Base-by-base conservation (phyloP, 2,797 vertebrate genomes). In the Gymnocypris eckloni region DNA sequence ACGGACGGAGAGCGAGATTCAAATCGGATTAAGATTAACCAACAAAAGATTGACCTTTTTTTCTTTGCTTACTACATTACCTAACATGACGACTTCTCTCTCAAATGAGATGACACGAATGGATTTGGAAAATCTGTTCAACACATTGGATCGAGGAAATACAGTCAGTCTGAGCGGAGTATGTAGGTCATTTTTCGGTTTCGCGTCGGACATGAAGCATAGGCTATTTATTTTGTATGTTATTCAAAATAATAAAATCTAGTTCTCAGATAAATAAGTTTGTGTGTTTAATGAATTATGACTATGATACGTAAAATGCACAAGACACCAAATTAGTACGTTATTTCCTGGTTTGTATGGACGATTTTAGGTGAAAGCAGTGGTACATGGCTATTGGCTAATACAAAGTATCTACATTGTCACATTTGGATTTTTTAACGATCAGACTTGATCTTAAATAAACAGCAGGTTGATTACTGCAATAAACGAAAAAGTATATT, bases 1-100 rank as follows among this genome's bases (percentile, higher is more conserved):
- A 90, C 85, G 87, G 71, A 41, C 66, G 84, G 28, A 59, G 92
- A 56, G 88, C 82, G 69, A 90, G 87, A 92, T 92, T 91, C 90
- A 92, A 93, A 95, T 92, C 94, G 91, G 93, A 94, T 95, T 95
- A 95, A 90, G 89, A 92, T 92, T 85, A 92, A 66, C 85, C 91
- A 86, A 92, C 92, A 92, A 93, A 94, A 92, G 91, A 91, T 84
- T 89, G 91, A 92, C 88, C 88, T 73, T 91, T 93, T 88, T 90
- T 82, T 59, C 91, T 95, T 93, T 94, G 92, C 94, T 94, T 89
- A 71, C 79, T 85, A 81, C 22, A 84, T 87, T 89, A 85, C 89
- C 87, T 61, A 79, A 70, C 86, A 83, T 37, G 82, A 86, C 87
- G 81, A 85, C 70, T 86, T 45, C 59, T 89, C 66, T 72, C 33